phyloP scores from a whole-genome alignment of 2,888 invertebrate species.

The Andrena camellia region DNA sequence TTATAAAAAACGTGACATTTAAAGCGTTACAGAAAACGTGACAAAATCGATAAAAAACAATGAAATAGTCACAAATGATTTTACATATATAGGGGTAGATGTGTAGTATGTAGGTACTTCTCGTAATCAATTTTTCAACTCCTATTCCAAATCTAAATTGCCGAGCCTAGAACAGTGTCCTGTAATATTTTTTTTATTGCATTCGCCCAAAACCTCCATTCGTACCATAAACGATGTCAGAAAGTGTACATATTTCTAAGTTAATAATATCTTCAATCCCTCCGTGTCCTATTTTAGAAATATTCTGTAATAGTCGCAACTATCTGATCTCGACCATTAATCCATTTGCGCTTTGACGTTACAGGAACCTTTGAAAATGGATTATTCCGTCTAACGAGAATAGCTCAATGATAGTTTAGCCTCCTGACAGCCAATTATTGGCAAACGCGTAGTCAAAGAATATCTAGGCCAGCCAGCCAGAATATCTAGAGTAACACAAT shows the following conservation, averaged over 20 bases:
- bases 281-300: neutral
- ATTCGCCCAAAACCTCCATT: too few species aligned
- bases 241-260: neutral
- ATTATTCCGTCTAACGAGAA: slow-evolving; percentile 46
- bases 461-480: neutral
- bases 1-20: too few species aligned
- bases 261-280: slow-evolving; percentile 3
- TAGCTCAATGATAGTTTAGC: slow-evolving; percentile 33
- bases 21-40: too few species aligned
- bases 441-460: neutral
- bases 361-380: slow-evolving; percentile 33
- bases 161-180: too few species aligned
- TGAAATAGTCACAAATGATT: too few species aligned
- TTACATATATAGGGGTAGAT: too few species aligned
- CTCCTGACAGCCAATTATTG: slow-evolving; percentile 36
- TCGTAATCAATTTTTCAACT: too few species aligned
- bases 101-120: too few species aligned
- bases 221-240: too few species aligned
- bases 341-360: neutral
- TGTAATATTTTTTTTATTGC: too few species aligned
- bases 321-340: slow-evolving; percentile 9
- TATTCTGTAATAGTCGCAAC: neutral
- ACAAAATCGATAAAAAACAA: too few species aligned
- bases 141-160: too few species aligned
- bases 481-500: neutral